phyloP scores from a whole-genome alignment of 2,113 vertebrate species.

The Hucho hucho region DNA sequence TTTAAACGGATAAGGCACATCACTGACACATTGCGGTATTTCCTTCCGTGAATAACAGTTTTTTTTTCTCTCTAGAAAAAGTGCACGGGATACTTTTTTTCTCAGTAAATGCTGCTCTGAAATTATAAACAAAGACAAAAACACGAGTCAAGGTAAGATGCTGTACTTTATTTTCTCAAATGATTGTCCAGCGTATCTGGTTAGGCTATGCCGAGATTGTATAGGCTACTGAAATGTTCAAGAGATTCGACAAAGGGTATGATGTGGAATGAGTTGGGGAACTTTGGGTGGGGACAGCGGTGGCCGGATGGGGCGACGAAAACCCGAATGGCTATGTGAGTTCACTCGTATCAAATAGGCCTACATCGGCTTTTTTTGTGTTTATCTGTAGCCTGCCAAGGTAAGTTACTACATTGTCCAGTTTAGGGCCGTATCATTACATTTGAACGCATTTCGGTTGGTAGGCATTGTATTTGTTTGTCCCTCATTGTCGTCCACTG shows the following conservation, averaged over 20 bases:
- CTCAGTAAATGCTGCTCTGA: slow-evolving; percentile 36
- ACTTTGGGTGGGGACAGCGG: slow-evolving; percentile 51
- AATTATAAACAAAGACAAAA: neutral
- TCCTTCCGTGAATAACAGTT: neutral
- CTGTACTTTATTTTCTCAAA: neutral
- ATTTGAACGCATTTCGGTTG: no score
- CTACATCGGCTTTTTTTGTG: neutral
- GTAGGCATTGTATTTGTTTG: no score
- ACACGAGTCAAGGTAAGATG: slow-evolving; percentile 40
- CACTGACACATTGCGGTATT: neutral
- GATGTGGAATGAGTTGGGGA: slow-evolving; percentile 36
- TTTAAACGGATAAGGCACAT: neutral
- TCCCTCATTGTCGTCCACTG: no score
- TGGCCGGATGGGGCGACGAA: neutral
- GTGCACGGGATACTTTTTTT: neutral
- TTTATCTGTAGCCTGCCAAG: no score
- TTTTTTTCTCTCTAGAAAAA: neutral
- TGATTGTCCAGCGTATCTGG: neutral
- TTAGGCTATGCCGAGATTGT: neutral
- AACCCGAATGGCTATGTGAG: neutral
- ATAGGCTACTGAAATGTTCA: neutral
- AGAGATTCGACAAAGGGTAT: neutral
- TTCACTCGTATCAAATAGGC: neutral
- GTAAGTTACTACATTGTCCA: no score
- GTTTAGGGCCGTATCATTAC: no score